Conservation (phyloP, 2,888 invertebrate species). For the Buathra laborator region DNA sequence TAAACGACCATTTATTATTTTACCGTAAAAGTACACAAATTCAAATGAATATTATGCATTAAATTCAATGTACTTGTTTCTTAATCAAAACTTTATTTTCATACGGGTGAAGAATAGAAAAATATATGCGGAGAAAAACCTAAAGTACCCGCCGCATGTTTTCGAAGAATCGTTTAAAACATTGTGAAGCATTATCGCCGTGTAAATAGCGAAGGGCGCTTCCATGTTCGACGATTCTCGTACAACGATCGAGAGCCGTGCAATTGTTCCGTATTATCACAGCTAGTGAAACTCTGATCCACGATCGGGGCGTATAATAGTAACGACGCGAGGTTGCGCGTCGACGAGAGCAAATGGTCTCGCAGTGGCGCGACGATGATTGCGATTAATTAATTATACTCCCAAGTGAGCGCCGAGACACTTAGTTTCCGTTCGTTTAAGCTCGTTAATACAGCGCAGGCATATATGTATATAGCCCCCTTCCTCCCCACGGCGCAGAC, state of each 20-base stretch:
- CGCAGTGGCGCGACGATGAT: constrained; percentile 71
- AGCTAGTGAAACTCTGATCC: constrained; percentile 43
- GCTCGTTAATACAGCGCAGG: constrained; percentile 82
- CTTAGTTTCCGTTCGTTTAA: constrained; percentile 85
- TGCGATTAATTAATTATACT: constrained; percentile 85
- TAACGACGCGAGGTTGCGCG: constrained; percentile 44
- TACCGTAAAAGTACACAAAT: no score
- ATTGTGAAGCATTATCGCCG: no score
- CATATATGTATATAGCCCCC: constrained; percentile 32
- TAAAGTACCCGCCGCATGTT: no score
- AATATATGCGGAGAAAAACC: no score
- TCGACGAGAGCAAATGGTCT: constrained; percentile 53
- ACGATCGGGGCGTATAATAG: constrained; percentile 50
- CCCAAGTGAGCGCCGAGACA: constrained; percentile 81
- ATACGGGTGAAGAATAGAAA: no score
- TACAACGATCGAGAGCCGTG: not conserved
- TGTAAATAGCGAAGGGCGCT: not conserved
- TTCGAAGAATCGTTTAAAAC: no score
- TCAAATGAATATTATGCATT: no score
- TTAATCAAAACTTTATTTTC: no score
- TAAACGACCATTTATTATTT: no score
- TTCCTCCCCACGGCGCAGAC: constrained; percentile 32
- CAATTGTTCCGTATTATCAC: constrained; percentile 13
- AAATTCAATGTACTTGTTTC: no score
- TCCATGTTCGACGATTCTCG: not conserved